These are phyloP conservation scores for Felis chaus DNA, from an alignment of 2,113 vertebrate genomes.

Conservation along the genomic window DNA sequence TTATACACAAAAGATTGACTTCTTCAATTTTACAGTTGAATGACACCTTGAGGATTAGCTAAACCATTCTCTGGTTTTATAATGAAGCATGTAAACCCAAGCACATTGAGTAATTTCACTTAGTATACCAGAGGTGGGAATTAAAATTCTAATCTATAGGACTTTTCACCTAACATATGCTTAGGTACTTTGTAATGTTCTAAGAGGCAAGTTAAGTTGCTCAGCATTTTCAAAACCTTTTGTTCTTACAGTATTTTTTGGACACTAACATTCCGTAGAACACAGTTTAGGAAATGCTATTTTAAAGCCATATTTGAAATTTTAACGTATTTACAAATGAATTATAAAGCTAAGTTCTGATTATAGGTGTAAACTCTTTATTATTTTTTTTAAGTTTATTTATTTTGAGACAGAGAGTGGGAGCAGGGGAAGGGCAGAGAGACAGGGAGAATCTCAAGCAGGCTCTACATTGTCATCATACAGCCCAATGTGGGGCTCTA, in stretches of 20 bases:
- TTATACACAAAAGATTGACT: neutral
- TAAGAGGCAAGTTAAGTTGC: neutral
- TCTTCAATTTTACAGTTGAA: slow-evolving; percentile 30
- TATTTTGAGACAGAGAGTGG: too few relatives aligned
- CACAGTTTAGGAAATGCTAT: slow-evolving; percentile 17
- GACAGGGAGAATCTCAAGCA: too few relatives aligned
- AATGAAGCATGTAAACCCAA: neutral
- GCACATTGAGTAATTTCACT: neutral
- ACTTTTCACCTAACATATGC: neutral
- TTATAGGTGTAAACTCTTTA: neutral
- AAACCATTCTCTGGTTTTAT: slow-evolving; percentile 1
- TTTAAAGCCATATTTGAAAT: slow-evolving; percentile 44
- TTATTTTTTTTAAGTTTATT: too few relatives aligned
- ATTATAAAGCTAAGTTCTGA: neutral
- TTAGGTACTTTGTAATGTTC: neutral
- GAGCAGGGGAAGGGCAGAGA: too few relatives aligned
- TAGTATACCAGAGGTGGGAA: slow-evolving; percentile 13
- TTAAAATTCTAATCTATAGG: neutral
- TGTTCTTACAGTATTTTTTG: slow-evolving; percentile 5
- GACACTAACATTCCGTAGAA: neutral
- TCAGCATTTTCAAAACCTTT: neutral
- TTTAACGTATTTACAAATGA: slow-evolving; percentile 20
- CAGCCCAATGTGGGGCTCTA: too few relatives aligned
- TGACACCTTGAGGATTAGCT: neutral
- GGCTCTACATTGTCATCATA: too few relatives aligned